Evolutionary conservation across 2,888 invertebrate genomes (phyloP), one percentile per base, ranked within the genome.

Genomic region (Patella depressa): DNA sequence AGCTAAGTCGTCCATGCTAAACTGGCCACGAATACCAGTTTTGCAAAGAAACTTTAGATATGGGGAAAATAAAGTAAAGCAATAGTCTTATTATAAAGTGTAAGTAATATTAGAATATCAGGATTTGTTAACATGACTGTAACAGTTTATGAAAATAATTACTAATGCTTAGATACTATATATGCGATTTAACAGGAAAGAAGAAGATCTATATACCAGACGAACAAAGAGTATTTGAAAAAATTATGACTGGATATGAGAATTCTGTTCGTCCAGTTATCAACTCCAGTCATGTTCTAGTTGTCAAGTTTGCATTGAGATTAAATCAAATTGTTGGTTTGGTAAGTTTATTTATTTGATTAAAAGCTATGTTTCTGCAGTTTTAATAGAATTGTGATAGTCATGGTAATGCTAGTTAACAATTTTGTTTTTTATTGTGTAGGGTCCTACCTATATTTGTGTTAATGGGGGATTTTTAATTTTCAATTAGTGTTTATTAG

Each of bases 271-370:
- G 93, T 65, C 93, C 94, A 0, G 93, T 93, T 5, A 83, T 89
- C 79, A 93, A 93, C 82, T 91, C 92, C 1, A 91, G 92, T 9
- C 84, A 89, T 9, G 89, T 93, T 1, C 89, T 93, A 15, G 86
- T 90, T n/a, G 92, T 94, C 73, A 88, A 91, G 78, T 92, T 94
- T 73, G 92, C 93, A n/a, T 92, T 94, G 78, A 92, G 93, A 15
- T 90, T 93, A 45, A 93, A 93, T 55, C 93, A 93, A 85, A 93
- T 93, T 72, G 93, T 93, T 82, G 93, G 93, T 80, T 89, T 94
- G 92, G 93, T 93, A 86, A 89, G 87, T 83, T 12, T 53, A 9
- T 14, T 3, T 19, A 7, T 34, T 14, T 45, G 24, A 17, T 19
- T 3, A 5, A 71, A 45, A 45, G 34, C 54, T n/a, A 54, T 29